phyloP scores from a whole-genome alignment of 2,113 vertebrate species.

The Chaetodon trifascialis region DNA sequence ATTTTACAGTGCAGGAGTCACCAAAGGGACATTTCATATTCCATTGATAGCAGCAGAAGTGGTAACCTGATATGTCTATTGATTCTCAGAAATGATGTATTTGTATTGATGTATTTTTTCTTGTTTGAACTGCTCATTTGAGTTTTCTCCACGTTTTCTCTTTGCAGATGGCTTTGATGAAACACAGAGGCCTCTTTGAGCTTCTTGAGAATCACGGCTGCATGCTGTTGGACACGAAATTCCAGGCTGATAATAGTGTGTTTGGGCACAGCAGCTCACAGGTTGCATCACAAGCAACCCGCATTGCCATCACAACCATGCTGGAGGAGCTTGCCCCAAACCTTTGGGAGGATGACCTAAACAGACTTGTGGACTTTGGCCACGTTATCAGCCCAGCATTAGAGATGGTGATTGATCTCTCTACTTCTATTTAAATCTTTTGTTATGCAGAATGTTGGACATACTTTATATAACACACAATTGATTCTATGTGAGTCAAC shows the following conservation, averaged over 20 bases:
- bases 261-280: slow-evolving; percentile 24
- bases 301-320: slow-evolving; percentile 87
- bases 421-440: background rate
- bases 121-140: background rate
- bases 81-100: background rate
- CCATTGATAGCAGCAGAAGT: background rate
- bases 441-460: background rate
- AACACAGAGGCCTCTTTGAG: slow-evolving; percentile 87
- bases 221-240: slow-evolving; percentile 77
- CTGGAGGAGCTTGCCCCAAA: slow-evolving; percentile 89
- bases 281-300: slow-evolving; percentile 59
- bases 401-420: slow-evolving; percentile 83
- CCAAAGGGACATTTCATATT: background rate
- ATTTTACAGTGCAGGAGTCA: background rate
- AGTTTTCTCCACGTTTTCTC: background rate
- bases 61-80: background rate
- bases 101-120: background rate
- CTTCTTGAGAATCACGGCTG: slow-evolving; percentile 80
- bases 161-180: slow-evolving; percentile 89
- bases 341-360: slow-evolving; percentile 89
- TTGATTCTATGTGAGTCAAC: background rate
- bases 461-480: background rate
- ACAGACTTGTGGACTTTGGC: slow-evolving; percentile 89
- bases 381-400: slow-evolving; percentile 88
- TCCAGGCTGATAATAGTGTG: slow-evolving; percentile 74